phyloP scores from a whole-genome alignment of 2,888 invertebrate species.

The Horisme vitalbata region DNA sequence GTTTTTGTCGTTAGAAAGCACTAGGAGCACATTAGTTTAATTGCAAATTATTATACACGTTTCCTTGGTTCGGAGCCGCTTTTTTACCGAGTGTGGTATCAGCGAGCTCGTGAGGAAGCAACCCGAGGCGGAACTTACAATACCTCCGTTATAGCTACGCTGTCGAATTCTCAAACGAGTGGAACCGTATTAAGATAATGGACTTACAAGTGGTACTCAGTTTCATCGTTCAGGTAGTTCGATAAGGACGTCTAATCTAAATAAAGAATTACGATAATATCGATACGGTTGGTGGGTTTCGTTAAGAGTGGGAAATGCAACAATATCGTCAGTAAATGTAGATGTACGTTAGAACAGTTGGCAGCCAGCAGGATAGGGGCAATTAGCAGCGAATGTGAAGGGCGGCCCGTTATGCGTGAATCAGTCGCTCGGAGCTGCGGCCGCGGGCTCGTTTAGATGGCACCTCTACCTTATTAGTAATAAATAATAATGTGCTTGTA shows the following conservation, averaged over 20 bases:
- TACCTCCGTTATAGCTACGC: no score
- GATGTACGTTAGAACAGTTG: not conserved
- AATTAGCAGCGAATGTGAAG: conserved; percentile 11
- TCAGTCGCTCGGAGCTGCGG: no score
- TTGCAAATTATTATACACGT: conserved; percentile 38
- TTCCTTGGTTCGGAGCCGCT: conserved; percentile 32
- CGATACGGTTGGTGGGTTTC: conserved; percentile 5
- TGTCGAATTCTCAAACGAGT: conserved; percentile 4
- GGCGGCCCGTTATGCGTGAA: conserved; percentile 10
- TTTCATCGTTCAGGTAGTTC: conserved; percentile 4
- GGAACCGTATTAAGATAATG: conserved; percentile 3
- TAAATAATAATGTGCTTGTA: no score
- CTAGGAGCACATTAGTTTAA: conserved; percentile 38
- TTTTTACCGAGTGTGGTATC: conserved; percentile 10
- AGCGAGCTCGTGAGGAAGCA: conserved; percentile 12
- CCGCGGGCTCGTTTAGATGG: no score
- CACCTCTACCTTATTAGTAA: no score
- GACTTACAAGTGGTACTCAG: not conserved
- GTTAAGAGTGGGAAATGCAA: conserved; percentile 1
- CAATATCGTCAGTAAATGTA: conserved; percentile 1
- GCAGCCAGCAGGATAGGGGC: conserved; percentile 11
- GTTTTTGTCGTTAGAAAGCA: conserved; percentile 48
- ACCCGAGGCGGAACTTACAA: not conserved
- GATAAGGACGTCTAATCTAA: conserved; percentile 6
- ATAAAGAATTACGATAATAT: conserved; percentile 5